Base-by-base conservation (phyloP, 1,140 invertebrate genomes). In the Hyles vespertilio region DNA sequence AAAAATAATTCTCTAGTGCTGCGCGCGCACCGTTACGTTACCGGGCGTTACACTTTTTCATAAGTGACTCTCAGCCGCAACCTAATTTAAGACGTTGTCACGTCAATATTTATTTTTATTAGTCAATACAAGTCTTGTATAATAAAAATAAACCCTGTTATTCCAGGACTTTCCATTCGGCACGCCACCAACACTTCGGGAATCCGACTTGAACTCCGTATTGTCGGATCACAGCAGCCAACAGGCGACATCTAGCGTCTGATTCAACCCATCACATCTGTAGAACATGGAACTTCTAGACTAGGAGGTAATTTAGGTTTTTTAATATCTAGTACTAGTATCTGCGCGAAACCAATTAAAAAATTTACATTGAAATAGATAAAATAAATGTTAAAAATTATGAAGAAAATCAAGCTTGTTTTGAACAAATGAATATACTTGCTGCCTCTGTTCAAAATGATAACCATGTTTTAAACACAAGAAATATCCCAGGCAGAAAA, bases 161-260 rank as follows among this genome's bases (percentile, higher is more conserved):
- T 75, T 76, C 12, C 72, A 88, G 84, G 84, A 88, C 51, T 88
- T 88, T 56, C 85, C 83, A 5, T 88, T 84, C 72, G 81, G 84
- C 7, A 84, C 87, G 8, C 89, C 89, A 1, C 86, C 87, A 32
- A 83, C 78, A 32, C 69, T 90, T 7, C 82, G 89, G 2, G 87
- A 89, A 34, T 84, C 86, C 0, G 87, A 89, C 58, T 63, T 89
- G 10, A 83, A 83, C 61, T 89, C 89, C 6, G 72, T 90, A 4
- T 69, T 87, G n/a, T 89, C 87, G 9, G 86, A 89, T 50, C 85
- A 86, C 61, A 89, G 87, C 77, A 90, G 89, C 61, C 87, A 89
- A 61, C 87, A 90, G 62, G 84, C 82, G 10, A 87, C 84, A 32
- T 87, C 84, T 32, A 88, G 85, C 54, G 85, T 88, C 45, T 88